A percentile compares a stretch with the other conserved stretches of the same genome.
Conservation (phyloP, 2,113 vertebrate species). For the Pangasianodon hypophthalmus region DNA sequence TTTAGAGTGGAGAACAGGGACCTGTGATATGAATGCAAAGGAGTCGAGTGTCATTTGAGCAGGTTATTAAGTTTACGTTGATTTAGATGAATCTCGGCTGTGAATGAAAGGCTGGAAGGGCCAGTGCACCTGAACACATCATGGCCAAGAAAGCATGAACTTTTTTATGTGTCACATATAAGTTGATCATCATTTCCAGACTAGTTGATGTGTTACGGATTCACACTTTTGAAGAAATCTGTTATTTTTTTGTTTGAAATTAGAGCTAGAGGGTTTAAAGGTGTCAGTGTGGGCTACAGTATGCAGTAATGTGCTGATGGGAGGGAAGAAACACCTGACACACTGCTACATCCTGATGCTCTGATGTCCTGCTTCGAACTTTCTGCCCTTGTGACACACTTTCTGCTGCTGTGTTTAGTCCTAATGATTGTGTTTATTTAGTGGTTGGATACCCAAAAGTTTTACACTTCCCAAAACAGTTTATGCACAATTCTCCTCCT, state of each 20-base stretch:
- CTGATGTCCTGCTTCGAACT: background rate
- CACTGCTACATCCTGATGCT: background rate
- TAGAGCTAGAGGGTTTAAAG: background rate
- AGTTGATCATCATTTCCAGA: background rate
- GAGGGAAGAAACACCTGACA: background rate
- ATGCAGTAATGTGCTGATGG: background rate
- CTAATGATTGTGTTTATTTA: too few relatives aligned
- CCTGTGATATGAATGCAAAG: conserved; percentile 34
- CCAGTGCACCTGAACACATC: background rate
- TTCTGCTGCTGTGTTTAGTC: background rate
- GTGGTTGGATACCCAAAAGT: background rate
- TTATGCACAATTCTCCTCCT: background rate
- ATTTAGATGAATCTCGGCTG: background rate
- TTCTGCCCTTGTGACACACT: background rate
- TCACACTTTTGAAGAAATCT: background rate
- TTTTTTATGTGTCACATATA: background rate
- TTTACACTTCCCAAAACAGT: background rate
- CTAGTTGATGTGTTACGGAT: background rate
- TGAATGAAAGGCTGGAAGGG: background rate
- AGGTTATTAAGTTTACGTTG: background rate
- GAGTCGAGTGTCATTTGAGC: background rate
- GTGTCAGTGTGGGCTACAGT: background rate
- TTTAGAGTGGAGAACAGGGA: conserved; percentile 12
- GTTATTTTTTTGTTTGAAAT: background rate
- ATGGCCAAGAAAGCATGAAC: background rate